phyloP scores from a whole-genome alignment of 37 sponge, comb jelly and placozoan genomes.

The Oopsacas minuta region DNA sequence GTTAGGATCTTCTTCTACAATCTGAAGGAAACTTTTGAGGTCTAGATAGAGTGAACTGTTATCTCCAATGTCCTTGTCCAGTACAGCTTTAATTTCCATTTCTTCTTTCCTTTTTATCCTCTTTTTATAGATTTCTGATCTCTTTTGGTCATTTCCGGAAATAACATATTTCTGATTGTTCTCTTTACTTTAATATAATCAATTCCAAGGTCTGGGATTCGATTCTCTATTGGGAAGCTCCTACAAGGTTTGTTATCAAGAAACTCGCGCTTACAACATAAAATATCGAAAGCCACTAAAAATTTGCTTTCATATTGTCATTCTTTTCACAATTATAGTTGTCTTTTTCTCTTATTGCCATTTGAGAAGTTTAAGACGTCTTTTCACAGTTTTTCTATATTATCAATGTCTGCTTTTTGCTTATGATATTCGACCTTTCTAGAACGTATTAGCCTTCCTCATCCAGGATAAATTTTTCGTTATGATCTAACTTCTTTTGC shows the following conservation, averaged over 20 bases:
- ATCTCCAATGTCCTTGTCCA: neutral
- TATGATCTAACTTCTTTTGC: neutral
- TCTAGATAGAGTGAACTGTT: neutral
- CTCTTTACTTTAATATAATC: neutral
- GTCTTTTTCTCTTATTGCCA: neutral
- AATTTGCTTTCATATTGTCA: neutral
- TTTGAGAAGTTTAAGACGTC: neutral
- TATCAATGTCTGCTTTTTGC: neutral
- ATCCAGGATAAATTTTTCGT: neutral
- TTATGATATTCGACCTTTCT: neutral
- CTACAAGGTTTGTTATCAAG: neutral
- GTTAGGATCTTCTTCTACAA: too few species aligned
- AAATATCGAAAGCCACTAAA: neutral
- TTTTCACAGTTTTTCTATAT: neutral
- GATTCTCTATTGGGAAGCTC: neutral
- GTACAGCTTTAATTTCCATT: neutral
- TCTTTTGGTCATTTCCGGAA: neutral
- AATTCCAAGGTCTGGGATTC: neutral
- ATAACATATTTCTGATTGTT: neutral
- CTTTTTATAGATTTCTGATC: neutral
- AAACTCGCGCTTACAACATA: neutral
- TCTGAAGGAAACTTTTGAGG: neutral
- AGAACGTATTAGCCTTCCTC: too few species aligned
- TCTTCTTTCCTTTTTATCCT: neutral
- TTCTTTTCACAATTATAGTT: neutral